Evolutionary conservation across 2,113 vertebrate species (phyloP), one percentile per base, ranked within the genome.

Genomic region (Rhabdomys dilectus): DNA sequence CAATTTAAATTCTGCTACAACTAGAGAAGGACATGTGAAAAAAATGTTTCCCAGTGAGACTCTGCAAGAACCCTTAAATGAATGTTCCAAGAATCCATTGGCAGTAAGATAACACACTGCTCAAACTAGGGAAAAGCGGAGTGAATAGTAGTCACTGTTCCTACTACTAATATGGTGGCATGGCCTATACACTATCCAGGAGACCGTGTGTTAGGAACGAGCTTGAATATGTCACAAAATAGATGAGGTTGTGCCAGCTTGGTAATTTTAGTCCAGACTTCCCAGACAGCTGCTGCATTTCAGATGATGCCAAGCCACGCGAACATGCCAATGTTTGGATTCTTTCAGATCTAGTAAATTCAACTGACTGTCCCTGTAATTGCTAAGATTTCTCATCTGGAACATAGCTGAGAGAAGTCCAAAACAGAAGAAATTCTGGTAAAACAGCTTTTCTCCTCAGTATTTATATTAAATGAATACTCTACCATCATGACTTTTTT

Each of bases 321-420:
- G 11, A 92, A 77, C 84, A 45, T n/a, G 42, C 58, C 88, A 82
- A 17, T 81, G 58, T 76, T 87, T 93, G 66, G 10, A 39, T 94
- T 93, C 64, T 94, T 93, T 82, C 15, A 88, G 34, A 89, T 51
- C 58, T 82, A 48, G 66, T 72, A 89, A 89, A 82, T 88, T 91
- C 36, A 92, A 58, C 22, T 26, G 26, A 77, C 8, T 87, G 26
- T 60, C 66, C 45, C 7, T 89, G 42, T 39, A 96, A 66, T 78
- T 91, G 89, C 53, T 45, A 87, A 73, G 85, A 90, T 75, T 95
- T 73, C 31, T 97, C 62, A 93, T 77, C 91, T 92, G 60, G 66
- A 95, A 88, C 34, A 56, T 36, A 22, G 78, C 78, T 84, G 75
- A 48, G 16, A 56, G 91, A 62, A 60, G 15, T 88, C 36, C 48